Conservation (phyloP, 2,113 vertebrate species). For the Oncorhynchus clarkii region DNA sequence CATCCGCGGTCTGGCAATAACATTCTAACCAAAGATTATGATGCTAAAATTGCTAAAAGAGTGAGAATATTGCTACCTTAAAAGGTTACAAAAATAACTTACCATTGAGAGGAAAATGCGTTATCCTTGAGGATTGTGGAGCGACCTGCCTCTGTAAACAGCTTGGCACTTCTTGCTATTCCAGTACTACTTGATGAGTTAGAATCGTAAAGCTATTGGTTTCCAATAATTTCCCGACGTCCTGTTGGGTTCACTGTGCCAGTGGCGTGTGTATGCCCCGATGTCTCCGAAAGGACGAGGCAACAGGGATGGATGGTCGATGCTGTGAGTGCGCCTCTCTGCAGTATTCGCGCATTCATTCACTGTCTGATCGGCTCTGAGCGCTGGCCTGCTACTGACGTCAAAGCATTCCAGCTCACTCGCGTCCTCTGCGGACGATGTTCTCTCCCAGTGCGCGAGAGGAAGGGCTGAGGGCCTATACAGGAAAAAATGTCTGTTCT, state of each 20-base stretch:
- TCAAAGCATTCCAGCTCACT: slow-evolving; percentile 69
- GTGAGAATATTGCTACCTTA: background rate
- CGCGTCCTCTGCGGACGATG: slow-evolving; percentile 26
- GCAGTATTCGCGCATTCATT: slow-evolving; percentile 31
- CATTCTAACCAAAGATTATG: background rate
- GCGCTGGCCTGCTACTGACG: slow-evolving; percentile 66
- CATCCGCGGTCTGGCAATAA: background rate
- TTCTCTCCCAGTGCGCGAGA: no score
- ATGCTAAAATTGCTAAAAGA: background rate
- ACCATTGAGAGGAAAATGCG: slow-evolving; percentile 39
- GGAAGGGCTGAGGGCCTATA: no score
- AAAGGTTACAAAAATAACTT: slow-evolving; percentile 26
- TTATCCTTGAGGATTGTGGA: background rate
- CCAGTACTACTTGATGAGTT: background rate
- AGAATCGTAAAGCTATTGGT: background rate
- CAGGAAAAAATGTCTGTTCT: background rate
- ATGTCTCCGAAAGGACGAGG: background rate
- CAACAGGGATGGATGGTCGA: background rate
- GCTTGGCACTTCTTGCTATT: background rate
- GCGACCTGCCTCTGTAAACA: background rate
- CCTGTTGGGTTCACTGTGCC: background rate
- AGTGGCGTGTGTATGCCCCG: background rate
- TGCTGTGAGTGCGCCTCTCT: slow-evolving; percentile 11
- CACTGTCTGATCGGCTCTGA: slow-evolving; percentile 32
- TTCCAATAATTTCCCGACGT: background rate